Conservation (phyloP, 2,113 vertebrate species). For the Tachysurus fulvidraco region DNA sequence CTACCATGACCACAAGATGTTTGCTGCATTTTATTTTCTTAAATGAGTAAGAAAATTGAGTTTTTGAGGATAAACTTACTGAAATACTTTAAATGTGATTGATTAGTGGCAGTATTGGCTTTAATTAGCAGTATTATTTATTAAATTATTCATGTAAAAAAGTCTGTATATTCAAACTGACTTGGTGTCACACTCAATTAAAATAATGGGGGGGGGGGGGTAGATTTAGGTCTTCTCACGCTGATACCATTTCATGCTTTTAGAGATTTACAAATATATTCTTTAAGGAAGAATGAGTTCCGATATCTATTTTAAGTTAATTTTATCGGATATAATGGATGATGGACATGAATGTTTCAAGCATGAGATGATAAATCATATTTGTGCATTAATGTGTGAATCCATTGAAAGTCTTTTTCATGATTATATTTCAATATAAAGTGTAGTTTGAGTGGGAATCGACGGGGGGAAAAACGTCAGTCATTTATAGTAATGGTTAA, state of each 20-base stretch:
- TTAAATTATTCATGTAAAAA: neutral
- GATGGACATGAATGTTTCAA: neutral
- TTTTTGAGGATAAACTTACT: neutral
- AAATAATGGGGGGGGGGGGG: neutral
- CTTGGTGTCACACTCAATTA: neutral
- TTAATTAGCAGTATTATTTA: neutral
- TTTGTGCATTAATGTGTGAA: too few relatives aligned
- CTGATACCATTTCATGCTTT: neutral
- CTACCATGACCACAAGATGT: neutral
- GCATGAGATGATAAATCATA: neutral
- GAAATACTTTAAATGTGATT: neutral
- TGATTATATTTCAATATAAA: neutral
- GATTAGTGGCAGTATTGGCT: neutral
- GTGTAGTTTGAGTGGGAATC: too few relatives aligned
- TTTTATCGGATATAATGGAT: neutral
- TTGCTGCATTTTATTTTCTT: neutral
- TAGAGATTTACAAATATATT: neutral
- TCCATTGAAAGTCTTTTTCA: neutral
- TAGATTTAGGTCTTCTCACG: neutral
- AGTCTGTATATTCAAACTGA: neutral
- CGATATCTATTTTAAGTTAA: neutral
- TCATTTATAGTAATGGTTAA: too few relatives aligned
- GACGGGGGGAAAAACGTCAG: too few relatives aligned
- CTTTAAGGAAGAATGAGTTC: neutral
- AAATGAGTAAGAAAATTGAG: neutral